Percentiles rank a stretch among this genome's conserved stretches.
Conservation (phyloP, 2,797 vertebrate genomes). For the Siniperca obscura region DNA sequence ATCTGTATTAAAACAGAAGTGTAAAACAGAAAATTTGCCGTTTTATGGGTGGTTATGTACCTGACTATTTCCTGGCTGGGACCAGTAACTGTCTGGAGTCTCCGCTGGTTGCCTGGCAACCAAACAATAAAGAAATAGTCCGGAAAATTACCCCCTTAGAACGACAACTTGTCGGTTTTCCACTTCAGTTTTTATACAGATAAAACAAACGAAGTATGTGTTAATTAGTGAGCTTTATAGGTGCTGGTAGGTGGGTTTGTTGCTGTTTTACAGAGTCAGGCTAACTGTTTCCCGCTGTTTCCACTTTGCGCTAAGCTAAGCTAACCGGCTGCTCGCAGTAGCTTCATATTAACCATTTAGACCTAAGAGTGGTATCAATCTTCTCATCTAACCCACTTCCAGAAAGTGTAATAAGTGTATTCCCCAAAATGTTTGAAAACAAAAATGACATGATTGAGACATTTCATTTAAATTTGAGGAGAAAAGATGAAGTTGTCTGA, state of each 20-base stretch:
- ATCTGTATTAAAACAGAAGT: not conserved
- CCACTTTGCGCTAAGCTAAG: not conserved
- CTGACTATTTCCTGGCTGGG: not conserved
- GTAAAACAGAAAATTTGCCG: accelerated
- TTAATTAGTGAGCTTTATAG: not conserved
- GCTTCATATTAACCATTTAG: not conserved
- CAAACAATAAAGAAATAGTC: not conserved
- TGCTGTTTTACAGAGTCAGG: too few relatives aligned
- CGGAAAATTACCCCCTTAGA: too few relatives aligned
- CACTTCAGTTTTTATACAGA: not conserved
- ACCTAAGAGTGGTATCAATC: not conserved
- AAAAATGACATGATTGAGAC: not conserved
- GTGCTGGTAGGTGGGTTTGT: not conserved
- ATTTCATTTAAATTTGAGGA: not conserved
- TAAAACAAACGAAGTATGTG: not conserved
- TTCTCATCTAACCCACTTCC: not conserved
- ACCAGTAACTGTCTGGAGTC: not conserved
- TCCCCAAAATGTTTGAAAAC: not conserved
- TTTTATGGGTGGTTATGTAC: not conserved
- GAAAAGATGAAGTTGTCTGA: not conserved
- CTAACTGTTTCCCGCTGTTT: not conserved
- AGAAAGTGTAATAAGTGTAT: not conserved
- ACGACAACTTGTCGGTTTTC: not conserved
- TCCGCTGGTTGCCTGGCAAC: not conserved
- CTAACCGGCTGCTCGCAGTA: not conserved